Evolutionary conservation across 2,113 vertebrate genomes (phyloP).

Genomic region (Syrmaticus mikado): DNA sequence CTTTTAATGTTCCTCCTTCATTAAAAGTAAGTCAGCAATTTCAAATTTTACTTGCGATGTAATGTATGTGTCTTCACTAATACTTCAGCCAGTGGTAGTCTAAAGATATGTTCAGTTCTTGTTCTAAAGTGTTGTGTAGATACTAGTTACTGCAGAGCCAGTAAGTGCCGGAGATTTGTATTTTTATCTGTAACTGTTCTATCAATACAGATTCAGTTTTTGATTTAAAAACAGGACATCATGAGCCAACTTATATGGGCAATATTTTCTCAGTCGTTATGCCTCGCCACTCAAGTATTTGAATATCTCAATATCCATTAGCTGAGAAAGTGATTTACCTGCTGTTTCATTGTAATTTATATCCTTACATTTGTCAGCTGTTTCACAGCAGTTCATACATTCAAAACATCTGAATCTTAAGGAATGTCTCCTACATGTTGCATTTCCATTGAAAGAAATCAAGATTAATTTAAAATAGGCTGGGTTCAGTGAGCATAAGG

Average conservation of each 20-base stretch:
- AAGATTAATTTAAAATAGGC: not conserved
- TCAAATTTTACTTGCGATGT: not conserved
- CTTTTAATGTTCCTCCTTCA: not conserved
- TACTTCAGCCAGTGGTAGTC: not conserved
- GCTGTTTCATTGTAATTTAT: not conserved
- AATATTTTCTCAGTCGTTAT: not conserved
- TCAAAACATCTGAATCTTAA: not conserved
- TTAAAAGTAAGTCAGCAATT: not conserved
- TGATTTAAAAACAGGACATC: not conserved
- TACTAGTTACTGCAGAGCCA: not conserved
- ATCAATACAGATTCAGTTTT: not conserved
- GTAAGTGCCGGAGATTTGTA: not conserved
- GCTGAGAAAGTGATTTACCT: not conserved
- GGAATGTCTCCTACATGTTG: not conserved
- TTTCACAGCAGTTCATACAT: not conserved
- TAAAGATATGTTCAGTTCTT: not conserved
- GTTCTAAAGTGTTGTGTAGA: not conserved
- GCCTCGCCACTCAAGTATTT: not conserved
- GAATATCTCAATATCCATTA: not conserved
- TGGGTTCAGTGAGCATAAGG: not conserved
- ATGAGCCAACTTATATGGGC: not conserved
- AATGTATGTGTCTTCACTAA: not conserved
- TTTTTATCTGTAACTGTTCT: not conserved
- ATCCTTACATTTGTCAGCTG: not conserved
- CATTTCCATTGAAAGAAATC: not conserved